Percentiles rank a stretch among this genome's conserved stretches.
Evolutionary conservation across 2,113 vertebrate genomes (phyloP).

Genomic region (Macrotus californicus): DNA sequence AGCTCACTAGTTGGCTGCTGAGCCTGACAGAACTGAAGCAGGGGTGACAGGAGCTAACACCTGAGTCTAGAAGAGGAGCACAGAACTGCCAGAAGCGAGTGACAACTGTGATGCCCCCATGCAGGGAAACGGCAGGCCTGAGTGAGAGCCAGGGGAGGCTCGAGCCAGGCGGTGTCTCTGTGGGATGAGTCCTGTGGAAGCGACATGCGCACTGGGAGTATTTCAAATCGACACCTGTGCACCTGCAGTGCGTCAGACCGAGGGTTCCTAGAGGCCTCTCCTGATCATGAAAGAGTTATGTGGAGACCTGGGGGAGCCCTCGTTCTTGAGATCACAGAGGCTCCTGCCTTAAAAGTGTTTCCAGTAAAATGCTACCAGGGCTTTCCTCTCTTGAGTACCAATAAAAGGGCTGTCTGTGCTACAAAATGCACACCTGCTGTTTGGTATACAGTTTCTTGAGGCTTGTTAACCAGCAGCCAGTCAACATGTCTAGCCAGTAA

Average conservation of each 20-base stretch:
- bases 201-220: rapidly evolving
- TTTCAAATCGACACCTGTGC: not conserved
- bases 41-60: not conserved
- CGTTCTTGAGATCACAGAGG: not conserved
- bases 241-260: not conserved
- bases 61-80: not conserved
- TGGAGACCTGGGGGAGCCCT: not conserved
- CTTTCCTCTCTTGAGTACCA: not conserved
- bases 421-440: not conserved
- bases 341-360: not conserved
- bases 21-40: not conserved
- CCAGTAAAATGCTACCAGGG: not conserved
- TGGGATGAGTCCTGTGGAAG: no score
- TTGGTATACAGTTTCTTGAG: not conserved
- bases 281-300: not conserved
- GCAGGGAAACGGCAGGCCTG: not conserved
- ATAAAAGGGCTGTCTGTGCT: not conserved
- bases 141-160: not conserved
- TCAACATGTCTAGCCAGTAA: not conserved
- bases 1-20: not conserved
- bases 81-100: not conserved
- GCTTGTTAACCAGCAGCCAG: not conserved
- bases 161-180: not conserved
- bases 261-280: not conserved
- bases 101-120: not conserved